Conservation (phyloP, 2,113 vertebrate genomes). For the Heloderma charlesbogerti region DNA sequence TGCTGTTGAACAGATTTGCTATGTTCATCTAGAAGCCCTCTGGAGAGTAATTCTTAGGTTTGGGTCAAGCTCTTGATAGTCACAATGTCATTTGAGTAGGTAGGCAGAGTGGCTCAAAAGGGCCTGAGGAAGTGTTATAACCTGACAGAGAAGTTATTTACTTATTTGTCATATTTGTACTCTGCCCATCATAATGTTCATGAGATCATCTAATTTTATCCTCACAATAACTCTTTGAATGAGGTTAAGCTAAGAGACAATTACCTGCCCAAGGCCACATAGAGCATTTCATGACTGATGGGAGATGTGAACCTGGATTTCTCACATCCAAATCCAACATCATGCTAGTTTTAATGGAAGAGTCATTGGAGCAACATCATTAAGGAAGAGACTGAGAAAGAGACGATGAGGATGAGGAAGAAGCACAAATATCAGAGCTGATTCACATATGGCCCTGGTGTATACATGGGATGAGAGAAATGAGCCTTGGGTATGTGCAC, state of each 20-base stretch:
- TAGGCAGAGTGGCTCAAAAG: background rate
- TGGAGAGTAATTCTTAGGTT: too few species aligned
- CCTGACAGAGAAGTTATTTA: background rate
- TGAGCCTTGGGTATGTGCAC: background rate
- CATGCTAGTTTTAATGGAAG: background rate
- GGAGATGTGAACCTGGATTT: background rate
- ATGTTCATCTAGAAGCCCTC: background rate
- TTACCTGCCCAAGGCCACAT: background rate
- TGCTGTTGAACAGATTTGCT: background rate
- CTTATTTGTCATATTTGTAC: background rate
- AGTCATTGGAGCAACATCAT: background rate
- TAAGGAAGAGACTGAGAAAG: background rate
- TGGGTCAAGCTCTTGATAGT: background rate
- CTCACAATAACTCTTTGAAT: background rate
- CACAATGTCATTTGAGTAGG: background rate
- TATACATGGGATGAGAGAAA: background rate
- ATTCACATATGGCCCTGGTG: background rate
- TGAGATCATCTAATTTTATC: background rate
- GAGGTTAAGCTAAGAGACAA: background rate
- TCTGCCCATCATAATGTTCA: background rate
- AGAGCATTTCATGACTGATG: background rate
- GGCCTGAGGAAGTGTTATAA: background rate
- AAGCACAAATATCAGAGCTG: background rate
- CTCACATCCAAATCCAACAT: background rate
- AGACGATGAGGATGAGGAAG: too few species aligned